Base-by-base conservation (phyloP, 2,113 vertebrate genomes). In the Nesogale talazaci region DNA sequence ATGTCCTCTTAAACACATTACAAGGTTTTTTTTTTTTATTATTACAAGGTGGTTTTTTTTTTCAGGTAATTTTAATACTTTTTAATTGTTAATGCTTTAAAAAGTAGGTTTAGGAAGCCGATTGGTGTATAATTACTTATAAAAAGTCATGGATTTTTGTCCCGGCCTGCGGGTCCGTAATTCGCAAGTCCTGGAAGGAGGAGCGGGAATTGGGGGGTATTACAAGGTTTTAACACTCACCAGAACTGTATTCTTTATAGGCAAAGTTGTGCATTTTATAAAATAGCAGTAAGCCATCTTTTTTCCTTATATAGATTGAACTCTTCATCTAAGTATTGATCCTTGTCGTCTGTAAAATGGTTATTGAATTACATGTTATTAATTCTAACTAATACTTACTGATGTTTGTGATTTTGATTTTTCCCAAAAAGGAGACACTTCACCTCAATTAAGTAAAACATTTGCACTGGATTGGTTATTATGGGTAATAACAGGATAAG, bases 321-420 rank as follows among this genome's bases (percentile, higher is more conserved):
- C 84, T 78, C 17, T 87, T 82, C 38, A 76, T 90, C 27, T 94
- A 81, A 91, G 84, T 94, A 78, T 84, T 89, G 81, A 59, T 75
- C 70, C 72, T 87, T 94, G 42, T 75, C 82, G 81, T 92, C 77
- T 38, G 78, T 94, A 83, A 96, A 96, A 94, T 94, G 87, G 90
- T 84, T 92, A 2, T 95, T 92, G 34, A 59, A 76, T 91, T 94
- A 92, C 65, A 91, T 92, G 89, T 89, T 96, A 91, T 95, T 97
- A 97, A 97, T 96, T 97, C 90, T 88, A 77, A 97, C 96, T 96
- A 97, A 97, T 95, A 95, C 80, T 84, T 94, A 91, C 94, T 94
- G 96, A 94, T 97, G 96, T 97, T 97, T 96, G 95, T 96, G 93
- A 93, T 97, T 97, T 97, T 97, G 89, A 97, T 94, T 96, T 97